Evolutionary conservation across 2,888 invertebrate genomes (phyloP).

Genomic region (Lycaena phlaeas): DNA sequence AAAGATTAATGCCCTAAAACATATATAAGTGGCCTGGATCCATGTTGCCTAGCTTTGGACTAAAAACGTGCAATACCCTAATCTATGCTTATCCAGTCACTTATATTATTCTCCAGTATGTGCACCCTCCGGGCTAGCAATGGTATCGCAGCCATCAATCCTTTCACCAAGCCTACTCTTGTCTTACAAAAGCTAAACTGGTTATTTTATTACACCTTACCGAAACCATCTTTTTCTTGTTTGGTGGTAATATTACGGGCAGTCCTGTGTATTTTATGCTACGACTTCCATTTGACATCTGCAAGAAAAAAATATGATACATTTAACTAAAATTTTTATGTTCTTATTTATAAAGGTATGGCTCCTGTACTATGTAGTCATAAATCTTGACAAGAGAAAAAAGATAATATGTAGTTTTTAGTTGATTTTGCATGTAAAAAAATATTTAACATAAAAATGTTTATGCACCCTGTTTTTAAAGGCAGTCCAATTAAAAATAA

Average conservation of each 20-base stretch:
- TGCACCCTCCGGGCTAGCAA: too few species aligned
- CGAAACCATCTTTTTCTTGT: constrained; percentile 4
- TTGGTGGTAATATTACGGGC: background rate
- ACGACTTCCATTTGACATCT: constrained; percentile 4
- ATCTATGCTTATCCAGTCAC: too few species aligned
- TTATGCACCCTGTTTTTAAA: background rate
- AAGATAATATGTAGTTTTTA: too few species aligned
- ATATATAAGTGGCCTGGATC: too few species aligned
- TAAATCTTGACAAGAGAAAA: too few species aligned
- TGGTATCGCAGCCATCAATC: too few species aligned
- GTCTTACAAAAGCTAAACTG: background rate
- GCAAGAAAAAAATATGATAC: background rate
- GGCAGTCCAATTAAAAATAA: constrained; percentile 7
- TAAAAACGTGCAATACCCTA: too few species aligned
- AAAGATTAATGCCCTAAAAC: background rate
- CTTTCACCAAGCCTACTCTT: background rate
- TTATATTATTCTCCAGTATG: too few species aligned
- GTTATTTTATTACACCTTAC: background rate
- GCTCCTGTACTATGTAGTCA: background rate
- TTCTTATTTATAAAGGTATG: background rate
- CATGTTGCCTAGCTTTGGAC: too few species aligned
- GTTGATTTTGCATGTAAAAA: background rate
- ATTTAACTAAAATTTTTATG: background rate
- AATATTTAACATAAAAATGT: background rate
- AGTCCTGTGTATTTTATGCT: constrained; percentile 2